These are phyloP conservation scores for Drosophila kanapiae DNA, from an alignment of 1,140 invertebrate species.

Conservation along the genomic window DNA sequence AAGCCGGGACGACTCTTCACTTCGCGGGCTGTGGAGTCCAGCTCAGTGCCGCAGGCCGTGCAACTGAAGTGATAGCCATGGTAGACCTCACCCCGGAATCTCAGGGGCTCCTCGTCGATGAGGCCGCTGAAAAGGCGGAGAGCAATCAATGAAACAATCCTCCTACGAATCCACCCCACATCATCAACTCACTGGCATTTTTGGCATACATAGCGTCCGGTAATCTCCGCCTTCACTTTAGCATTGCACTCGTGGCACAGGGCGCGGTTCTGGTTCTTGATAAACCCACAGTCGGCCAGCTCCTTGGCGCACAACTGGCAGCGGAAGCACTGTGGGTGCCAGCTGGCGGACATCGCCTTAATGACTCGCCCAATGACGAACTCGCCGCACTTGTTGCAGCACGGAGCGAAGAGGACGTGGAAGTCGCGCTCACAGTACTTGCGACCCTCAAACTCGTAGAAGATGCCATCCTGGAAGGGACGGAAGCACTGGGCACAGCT, in stretches of 20 bases:
- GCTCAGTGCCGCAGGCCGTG: slow-evolving; percentile 93
- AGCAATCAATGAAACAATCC: not conserved
- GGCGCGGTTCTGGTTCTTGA: slow-evolving; percentile 96
- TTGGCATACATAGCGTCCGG: slow-evolving; percentile 98
- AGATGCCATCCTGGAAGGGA: slow-evolving; percentile 98
- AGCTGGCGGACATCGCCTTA: slow-evolving; percentile 99
- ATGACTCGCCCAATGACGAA: slow-evolving; percentile 99
- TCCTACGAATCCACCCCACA: not conserved
- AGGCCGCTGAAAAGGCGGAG: slow-evolving; percentile 89
- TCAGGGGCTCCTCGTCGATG: slow-evolving; percentile 98
- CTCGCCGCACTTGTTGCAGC: slow-evolving; percentile 98
- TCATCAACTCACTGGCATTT: slow-evolving; percentile 96
- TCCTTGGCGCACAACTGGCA: slow-evolving; percentile 97
- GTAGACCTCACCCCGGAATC: slow-evolving; percentile 98
- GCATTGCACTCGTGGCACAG: slow-evolving; percentile 99
- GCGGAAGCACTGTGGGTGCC: slow-evolving; percentile 99
- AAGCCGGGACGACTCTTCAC: slow-evolving; percentile 95
- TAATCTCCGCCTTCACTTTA: slow-evolving; percentile 96
- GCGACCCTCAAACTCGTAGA: slow-evolving; percentile 99
- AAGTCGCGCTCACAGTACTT: slow-evolving; percentile 99
- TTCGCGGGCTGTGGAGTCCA: slow-evolving; percentile 96
- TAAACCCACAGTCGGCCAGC: slow-evolving; percentile 98
- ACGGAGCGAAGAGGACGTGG: slow-evolving; percentile 98
- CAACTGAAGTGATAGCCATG: slow-evolving; percentile 99
- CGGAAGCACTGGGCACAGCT: slow-evolving; percentile 99